These are phyloP conservation scores for Uromys caudimaculatus DNA, from an alignment of 2,797 vertebrate species.

Conservation along the genomic window DNA sequence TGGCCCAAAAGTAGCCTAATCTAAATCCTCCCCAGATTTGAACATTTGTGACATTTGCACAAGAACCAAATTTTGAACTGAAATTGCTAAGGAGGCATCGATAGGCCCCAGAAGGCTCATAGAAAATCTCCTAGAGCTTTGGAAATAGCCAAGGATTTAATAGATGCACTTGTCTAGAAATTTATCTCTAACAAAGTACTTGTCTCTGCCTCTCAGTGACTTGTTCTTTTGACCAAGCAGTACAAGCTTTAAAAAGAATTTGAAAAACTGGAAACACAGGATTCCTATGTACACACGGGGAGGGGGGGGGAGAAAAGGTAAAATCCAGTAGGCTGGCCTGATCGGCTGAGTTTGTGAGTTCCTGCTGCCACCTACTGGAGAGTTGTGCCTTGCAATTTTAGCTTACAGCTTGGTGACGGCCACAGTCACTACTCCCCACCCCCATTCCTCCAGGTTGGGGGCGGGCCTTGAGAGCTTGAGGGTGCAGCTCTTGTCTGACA, in stretches of 20 bases:
- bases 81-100: neutral
- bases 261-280: constrained; percentile 49
- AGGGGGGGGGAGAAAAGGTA: neutral
- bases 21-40: neutral
- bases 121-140: neutral
- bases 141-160: neutral
- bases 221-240: constrained; percentile 35
- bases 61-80: constrained; percentile 11
- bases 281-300: neutral
- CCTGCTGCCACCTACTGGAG: constrained; percentile 77
- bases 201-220: neutral
- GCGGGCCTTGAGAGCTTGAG: neutral
- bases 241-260: constrained; percentile 45
- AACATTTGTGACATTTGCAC: neutral
- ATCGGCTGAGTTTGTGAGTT: constrained; percentile 16
- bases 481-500: neutral
- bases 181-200: constrained; percentile 1
- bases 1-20: neutral
- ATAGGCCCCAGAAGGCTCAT: neutral
- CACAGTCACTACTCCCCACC: neutral
- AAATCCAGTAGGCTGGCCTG: neutral
- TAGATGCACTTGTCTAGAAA: neutral
- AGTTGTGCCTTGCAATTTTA: neutral
- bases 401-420: no score
- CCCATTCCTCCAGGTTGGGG: neutral